These are phyloP conservation scores for Pyrochroa serraticornis DNA, from an alignment of 2,888 invertebrate genomes.

Conservation along the genomic window DNA sequence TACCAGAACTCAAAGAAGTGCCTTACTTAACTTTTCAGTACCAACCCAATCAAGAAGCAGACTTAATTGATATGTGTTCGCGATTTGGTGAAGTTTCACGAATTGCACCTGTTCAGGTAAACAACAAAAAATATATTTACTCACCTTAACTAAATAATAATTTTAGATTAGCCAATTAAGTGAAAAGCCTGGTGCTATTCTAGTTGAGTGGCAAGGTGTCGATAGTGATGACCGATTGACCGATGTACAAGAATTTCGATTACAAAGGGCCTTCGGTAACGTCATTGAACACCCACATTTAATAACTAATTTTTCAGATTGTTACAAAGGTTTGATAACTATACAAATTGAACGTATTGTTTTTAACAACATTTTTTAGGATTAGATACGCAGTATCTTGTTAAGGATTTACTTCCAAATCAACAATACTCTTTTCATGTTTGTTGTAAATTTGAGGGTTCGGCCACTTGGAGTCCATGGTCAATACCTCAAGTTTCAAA, in stretches of 20 bases:
- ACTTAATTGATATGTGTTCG: conserved; percentile 42
- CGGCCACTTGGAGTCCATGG: conserved; percentile 60
- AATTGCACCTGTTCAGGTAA: conserved; percentile 53
- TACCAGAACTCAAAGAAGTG: conserved; percentile 63
- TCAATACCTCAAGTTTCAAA: conserved; percentile 59
- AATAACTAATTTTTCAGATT: conserved; percentile 52
- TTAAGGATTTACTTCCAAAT: conserved; percentile 59
- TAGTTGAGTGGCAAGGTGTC: conserved; percentile 62
- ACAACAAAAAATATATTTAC: conserved; percentile 1
- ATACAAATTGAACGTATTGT: no score
- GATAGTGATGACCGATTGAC: conserved; percentile 53
- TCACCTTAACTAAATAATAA: background rate
- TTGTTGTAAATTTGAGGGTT: conserved; percentile 59
- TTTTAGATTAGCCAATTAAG: conserved; percentile 60
- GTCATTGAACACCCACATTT: conserved; percentile 46
- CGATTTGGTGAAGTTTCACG: conserved; percentile 48
- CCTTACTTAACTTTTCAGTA: conserved; percentile 61
- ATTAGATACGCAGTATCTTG: conserved; percentile 56
- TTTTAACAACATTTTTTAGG: no score
- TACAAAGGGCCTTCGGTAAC: conserved; percentile 58
- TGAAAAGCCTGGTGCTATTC: conserved; percentile 62
- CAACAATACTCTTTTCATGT: conserved; percentile 62
- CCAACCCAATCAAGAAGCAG: conserved; percentile 47
- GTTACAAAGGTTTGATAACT: conserved; percentile 53
- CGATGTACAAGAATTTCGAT: conserved; percentile 58